phyloP scores from a whole-genome alignment of 2,797 vertebrate genomes.

The Sciaenops ocellatus region DNA sequence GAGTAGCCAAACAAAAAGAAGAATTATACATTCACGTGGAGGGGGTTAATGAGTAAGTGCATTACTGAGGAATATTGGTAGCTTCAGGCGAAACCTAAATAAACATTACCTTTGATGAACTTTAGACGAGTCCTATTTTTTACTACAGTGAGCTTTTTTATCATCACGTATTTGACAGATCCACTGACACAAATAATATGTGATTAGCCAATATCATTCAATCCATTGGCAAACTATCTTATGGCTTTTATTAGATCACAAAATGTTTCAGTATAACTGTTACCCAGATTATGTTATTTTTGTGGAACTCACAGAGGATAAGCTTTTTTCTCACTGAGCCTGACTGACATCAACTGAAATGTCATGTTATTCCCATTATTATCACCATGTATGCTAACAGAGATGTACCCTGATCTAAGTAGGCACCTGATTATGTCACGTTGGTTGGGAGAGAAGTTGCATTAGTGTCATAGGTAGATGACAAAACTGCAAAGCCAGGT shows the following conservation, averaged over 20 bases:
- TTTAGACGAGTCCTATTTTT: constrained; percentile 18
- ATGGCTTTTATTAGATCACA: too few species aligned
- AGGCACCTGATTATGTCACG: constrained; percentile 50
- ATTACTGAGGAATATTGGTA: constrained; percentile 3
- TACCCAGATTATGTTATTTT: too few species aligned
- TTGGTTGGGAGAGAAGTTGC: constrained; percentile 12
- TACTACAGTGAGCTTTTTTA: not conserved
- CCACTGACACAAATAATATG: not conserved
- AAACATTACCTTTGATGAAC: constrained; percentile 18
- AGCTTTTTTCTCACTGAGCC: not conserved
- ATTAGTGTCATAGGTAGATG: constrained; percentile 37
- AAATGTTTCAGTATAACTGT: too few species aligned
- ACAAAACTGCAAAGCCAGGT: constrained; percentile 43
- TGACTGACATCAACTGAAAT: not conserved
- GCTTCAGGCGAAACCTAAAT: constrained; percentile 17
- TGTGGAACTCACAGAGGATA: not conserved
- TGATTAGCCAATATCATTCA: not conserved
- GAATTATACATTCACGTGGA: constrained; percentile 8
- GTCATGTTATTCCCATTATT: not conserved
- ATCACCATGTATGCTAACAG: not conserved
- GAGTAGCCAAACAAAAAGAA: constrained; percentile 17
- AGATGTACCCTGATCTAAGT: constrained; percentile 20
- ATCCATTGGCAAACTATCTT: not conserved
- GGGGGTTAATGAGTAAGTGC: not conserved
- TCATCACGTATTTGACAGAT: not conserved